These are phyloP conservation scores for Apostichopus japonicus DNA, from an alignment of 35 echinoderm and acorn worm genomes.

Conservation along the genomic window DNA sequence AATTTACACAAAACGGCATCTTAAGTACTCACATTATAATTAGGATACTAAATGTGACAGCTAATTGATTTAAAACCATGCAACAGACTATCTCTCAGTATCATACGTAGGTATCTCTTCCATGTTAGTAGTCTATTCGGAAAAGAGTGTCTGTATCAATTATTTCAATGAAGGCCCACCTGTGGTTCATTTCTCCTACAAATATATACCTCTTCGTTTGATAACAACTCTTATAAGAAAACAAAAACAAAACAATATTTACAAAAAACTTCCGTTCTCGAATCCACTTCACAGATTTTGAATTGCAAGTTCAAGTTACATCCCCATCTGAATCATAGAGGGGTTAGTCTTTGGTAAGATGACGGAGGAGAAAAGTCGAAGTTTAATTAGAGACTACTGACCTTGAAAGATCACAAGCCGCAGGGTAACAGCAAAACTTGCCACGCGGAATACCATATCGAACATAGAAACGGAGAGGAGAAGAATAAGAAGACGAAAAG, in stretches of 20 bases:
- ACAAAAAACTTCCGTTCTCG: no score
- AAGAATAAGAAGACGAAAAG: background rate
- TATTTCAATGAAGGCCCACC: no score
- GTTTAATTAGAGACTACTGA: background rate
- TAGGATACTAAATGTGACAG: no score
- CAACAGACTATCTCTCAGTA: no score
- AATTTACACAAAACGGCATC: no score
- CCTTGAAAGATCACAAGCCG: background rate
- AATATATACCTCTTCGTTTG: background rate
- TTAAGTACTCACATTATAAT: no score
- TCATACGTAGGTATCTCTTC: no score
- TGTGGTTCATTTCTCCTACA: no score
- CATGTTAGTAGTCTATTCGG: no score
- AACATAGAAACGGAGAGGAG: background rate
- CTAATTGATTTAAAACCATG: no score
- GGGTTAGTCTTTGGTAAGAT: background rate
- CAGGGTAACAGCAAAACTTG: background rate
- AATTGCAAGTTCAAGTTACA: background rate
- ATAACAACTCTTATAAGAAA: background rate
- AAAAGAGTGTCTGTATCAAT: no score
- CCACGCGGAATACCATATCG: background rate
- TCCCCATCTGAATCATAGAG: background rate
- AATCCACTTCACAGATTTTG: background rate
- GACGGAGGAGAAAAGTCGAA: background rate
- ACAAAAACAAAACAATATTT: no score